Evolutionary conservation across 2,113 vertebrate species (phyloP), one percentile per base, ranked within the genome.

Genomic region (Verasper variegatus): DNA sequence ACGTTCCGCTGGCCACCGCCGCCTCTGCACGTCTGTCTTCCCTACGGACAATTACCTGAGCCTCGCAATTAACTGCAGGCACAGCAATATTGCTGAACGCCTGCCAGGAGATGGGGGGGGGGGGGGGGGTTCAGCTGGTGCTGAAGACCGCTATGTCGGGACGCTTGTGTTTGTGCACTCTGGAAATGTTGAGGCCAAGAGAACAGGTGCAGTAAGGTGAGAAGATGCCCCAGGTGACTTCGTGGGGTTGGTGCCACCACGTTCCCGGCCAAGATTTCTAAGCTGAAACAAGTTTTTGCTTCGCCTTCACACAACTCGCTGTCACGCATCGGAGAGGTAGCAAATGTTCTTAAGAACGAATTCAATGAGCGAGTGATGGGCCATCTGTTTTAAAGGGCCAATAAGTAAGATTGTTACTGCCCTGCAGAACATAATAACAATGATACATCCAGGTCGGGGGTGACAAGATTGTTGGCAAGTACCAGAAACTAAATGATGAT

Each of bases 21-120:
- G 37, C 63, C 70, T 75, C 81, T 52, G 69, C 71, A 65, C 45
- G 60, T 82, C 82, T 77, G 70, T 76, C 74, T 82, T 73, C 75
- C 74, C 86, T 79, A 76, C 49, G 62, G 89, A 89, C 86, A 89
- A 88, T 89, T 92, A 91, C 89, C 84, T 86, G 76, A 90, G 88
- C 84, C 75, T 79, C 17, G 57, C 82, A 88, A 92, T 92, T 88
- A 90, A 88, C 86, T 75, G 80, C 80, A 80, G 83, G 88, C 78
- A n/a, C 73, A 66, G 85, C 42, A 51, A 84, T 80, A 81, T 71
- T 74, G 68, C 72, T 72, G 84, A 80, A 6, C 4, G 23, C 74
- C 70, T 80, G 84, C 86, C 89, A 87, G 67, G 64, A 87, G 76
- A 85, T 1, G 57, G 84, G 81, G 27, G 58, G 59, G 83, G 27